Percentiles rank a stretch among this genome's conserved stretches.
phyloP scores from a whole-genome alignment of 1,140 invertebrate species.

The Paracyclopina nana region DNA sequence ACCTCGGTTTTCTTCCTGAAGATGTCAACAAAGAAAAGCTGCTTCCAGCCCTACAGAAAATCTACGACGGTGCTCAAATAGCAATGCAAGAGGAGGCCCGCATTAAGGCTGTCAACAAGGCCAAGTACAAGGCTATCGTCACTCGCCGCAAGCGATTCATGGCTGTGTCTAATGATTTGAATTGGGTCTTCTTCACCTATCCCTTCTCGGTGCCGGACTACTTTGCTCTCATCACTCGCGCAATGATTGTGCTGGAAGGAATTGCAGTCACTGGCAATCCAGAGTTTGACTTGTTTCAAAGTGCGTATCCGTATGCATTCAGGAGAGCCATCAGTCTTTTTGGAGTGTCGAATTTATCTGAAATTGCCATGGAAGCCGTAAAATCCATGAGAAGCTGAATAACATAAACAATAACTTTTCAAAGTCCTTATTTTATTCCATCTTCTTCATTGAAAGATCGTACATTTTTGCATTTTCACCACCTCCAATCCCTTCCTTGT shows the following conservation, averaged over 20 bases:
- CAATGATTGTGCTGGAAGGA: constrained; percentile 12
- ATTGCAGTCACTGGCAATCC: constrained; percentile 14
- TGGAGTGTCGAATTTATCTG: background rate
- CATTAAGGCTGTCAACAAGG: background rate
- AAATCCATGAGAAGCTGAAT: background rate
- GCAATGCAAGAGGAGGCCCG: background rate
- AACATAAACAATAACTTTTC: no score
- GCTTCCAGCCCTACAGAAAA: constrained; percentile 4
- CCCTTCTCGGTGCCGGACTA: constrained; percentile 10
- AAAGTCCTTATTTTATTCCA: no score
- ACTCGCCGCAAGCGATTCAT: constrained; percentile 5
- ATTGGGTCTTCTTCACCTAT: background rate
- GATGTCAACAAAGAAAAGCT: constrained; percentile 7
- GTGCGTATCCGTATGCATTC: constrained; percentile 11
- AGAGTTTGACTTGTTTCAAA: background rate
- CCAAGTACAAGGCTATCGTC: background rate
- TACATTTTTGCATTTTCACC: no score
- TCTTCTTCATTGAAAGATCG: no score
- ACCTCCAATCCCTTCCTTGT: no score
- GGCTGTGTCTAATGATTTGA: constrained; percentile 2
- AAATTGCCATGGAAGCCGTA: background rate
- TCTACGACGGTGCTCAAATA: constrained; percentile 8
- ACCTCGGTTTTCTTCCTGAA: background rate
- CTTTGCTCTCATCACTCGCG: constrained; percentile 10
- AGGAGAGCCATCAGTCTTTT: background rate